Percentiles rank a stretch among this genome's conserved stretches.
Conservation (phyloP, 2,888 invertebrate species). For the Amblyteles armatorius region DNA sequence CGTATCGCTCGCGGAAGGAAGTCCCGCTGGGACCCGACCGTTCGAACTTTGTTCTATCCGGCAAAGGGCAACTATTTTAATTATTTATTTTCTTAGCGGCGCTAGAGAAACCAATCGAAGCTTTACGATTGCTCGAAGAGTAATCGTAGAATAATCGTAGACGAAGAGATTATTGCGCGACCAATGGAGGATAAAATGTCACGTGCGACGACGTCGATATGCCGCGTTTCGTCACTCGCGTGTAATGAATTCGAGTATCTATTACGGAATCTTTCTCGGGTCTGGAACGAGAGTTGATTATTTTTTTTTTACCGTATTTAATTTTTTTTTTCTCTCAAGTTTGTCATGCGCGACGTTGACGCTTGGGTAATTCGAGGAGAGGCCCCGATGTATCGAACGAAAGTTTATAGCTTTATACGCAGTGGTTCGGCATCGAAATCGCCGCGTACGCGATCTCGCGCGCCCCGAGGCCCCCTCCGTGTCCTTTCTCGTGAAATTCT, state of each 20-base stretch:
- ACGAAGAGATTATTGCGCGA: neutral
- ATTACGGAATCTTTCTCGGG: slow-evolving; percentile 13
- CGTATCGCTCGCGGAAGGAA: slow-evolving; percentile 12
- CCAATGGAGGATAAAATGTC: neutral
- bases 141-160: too few species aligned
- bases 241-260: slow-evolving; percentile 27
- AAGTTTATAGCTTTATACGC: slow-evolving; percentile 41
- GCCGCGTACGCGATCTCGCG: slow-evolving; percentile 8
- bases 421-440: slow-evolving; percentile 23
- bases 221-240: too few species aligned
- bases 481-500: slow-evolving; percentile 38
- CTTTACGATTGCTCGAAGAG: neutral
- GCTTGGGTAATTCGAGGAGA: slow-evolving; percentile 38
- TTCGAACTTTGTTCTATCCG: slow-evolving; percentile 2
- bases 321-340: slow-evolving; percentile 6
- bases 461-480: slow-evolving; percentile 4
- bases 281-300: slow-evolving; percentile 8
- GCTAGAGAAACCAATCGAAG: neutral
- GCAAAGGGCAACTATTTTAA: slow-evolving; percentile 10
- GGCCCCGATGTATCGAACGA: slow-evolving; percentile 29
- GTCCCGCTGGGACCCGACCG: slow-evolving; percentile 8
- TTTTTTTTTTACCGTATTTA: neutral
- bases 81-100: neutral
- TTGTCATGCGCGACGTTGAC: slow-evolving; percentile 8
- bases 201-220: too few species aligned